A percentile compares a stretch with the other conserved stretches of the same genome.
Evolutionary conservation across 2,888 invertebrate genomes (phyloP).

Genomic region (Acrocera orbiculus): DNA sequence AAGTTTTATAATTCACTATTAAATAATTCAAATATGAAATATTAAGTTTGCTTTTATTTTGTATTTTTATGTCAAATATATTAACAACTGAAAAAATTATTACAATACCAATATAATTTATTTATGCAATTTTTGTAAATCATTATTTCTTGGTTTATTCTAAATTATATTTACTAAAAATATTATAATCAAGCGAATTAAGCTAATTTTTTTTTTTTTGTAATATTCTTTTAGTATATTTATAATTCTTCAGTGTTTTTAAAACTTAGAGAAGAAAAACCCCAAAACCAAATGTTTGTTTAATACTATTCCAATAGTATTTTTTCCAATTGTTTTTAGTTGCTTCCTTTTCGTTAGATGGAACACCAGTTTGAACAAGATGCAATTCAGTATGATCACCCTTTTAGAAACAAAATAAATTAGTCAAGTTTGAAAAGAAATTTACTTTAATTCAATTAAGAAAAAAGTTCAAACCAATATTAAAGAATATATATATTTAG

Average conservation of each 20-base stretch:
- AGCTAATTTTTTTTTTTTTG: not conserved
- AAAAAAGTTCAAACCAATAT: not conserved
- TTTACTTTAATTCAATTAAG: not conserved
- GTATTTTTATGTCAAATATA: no score
- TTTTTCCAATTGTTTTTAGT: constrained; percentile 80
- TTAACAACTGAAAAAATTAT: no score
- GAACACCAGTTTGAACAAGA: constrained; percentile 71
- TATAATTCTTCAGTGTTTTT: not conserved
- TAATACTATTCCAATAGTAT: constrained; percentile 92
- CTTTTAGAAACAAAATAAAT: no score
- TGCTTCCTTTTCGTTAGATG: constrained; percentile 55
- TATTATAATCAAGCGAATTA: not conserved
- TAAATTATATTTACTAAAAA: no score
- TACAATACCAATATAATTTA: no score
- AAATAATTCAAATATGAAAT: no score
- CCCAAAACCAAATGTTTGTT: constrained; percentile 33
- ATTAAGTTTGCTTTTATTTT: no score
- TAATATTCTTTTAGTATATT: no score
- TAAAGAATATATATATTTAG: not conserved
- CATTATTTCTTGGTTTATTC: no score
- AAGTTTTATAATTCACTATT: no score
- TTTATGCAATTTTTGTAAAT: no score
- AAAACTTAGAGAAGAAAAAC: constrained; percentile 13
- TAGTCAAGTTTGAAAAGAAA: constrained; percentile 4
- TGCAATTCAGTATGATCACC: constrained; percentile 73